Evolutionary conservation across 2,888 invertebrate species (phyloP), one percentile per base, ranked within the genome.

Genomic region (Cheilosia grossa): DNA sequence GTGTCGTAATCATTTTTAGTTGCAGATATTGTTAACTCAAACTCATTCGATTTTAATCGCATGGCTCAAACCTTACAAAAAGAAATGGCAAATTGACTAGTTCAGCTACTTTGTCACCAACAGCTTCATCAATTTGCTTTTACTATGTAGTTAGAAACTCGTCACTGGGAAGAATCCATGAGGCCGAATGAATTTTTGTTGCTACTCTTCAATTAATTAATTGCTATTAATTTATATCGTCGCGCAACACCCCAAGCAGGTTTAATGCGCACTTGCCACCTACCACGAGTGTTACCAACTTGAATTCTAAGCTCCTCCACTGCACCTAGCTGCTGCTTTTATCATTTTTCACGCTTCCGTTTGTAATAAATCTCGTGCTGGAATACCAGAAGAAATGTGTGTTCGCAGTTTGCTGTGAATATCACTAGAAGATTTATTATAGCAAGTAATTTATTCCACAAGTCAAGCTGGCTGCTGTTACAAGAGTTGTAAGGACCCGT

Each of bases 331-430:
- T 56, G 47, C 10, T 13, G 21, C 9, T 17, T 40, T 30, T 47
- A 59, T 49, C 27, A 61, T 63, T 81, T 69, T 56, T 37, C 44
- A 58, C 27, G 49, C 69, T 75, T 70, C 81, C 81, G 75, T 63
- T 70, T 19, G 63, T 21, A 42, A 75, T 81, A 81, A 81, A 81
- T 81, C 81, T 81, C n/a, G n/a, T 5, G 17, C 17, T 61, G 56
- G 73, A 74, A 49, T 49, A 66, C 58, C 51, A 72, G 37, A 37
- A 49, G 49, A 37, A 64, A 54, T 51, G 63, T 75, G 24, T 63
- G 24, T 49, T 49, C 51, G 24, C 51, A 51, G 13, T 51, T 69
- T 42, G 53, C 59, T 42, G 33, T 27, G 58, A 73, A 54, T 61
- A 61, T 47, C n/a, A 19, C 19, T 53, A 17, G 21, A 74, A 69